Evolutionary conservation across 64 coral and sea anemone species (phyloP).

Genomic region (Porites australiensis): DNA sequence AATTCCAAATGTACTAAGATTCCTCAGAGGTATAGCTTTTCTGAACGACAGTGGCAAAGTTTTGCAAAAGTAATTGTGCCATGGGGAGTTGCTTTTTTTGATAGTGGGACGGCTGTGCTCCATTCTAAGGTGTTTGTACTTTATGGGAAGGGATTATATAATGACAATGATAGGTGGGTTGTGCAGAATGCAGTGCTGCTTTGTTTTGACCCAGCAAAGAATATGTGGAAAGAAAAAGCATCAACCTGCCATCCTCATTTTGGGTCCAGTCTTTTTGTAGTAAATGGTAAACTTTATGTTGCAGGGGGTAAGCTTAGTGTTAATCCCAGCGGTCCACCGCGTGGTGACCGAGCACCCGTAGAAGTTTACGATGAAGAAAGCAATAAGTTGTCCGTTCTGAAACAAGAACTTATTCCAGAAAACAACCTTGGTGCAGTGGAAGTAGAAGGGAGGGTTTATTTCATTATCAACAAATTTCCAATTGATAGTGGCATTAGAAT

Average conservation of each 20-base stretch:
- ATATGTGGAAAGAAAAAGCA: constrained; percentile 7
- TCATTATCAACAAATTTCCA: no score
- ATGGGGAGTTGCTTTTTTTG: neutral
- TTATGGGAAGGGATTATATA: neutral
- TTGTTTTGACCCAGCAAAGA: neutral
- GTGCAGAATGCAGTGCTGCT: no score
- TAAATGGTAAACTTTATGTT: constrained; percentile 1
- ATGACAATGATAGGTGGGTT: neutral
- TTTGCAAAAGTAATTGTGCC: no score
- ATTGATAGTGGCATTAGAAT: no score
- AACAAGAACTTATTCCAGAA: no score
- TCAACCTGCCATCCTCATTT: neutral
- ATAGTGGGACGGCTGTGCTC: neutral
- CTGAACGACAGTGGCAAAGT: neutral
- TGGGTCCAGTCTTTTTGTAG: constrained; percentile 21
- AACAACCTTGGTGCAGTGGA: no score
- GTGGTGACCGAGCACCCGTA: neutral
- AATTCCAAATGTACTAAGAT: neutral
- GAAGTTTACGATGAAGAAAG: no score
- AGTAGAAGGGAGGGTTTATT: no score
- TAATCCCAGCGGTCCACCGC: neutral
- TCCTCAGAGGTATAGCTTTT: neutral
- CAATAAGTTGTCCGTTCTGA: no score
- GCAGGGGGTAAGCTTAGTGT: neutral
- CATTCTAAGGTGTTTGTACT: neutral